Base-by-base conservation (phyloP, 2,888 invertebrate species). In the Cosmorhoe ocellata region DNA sequence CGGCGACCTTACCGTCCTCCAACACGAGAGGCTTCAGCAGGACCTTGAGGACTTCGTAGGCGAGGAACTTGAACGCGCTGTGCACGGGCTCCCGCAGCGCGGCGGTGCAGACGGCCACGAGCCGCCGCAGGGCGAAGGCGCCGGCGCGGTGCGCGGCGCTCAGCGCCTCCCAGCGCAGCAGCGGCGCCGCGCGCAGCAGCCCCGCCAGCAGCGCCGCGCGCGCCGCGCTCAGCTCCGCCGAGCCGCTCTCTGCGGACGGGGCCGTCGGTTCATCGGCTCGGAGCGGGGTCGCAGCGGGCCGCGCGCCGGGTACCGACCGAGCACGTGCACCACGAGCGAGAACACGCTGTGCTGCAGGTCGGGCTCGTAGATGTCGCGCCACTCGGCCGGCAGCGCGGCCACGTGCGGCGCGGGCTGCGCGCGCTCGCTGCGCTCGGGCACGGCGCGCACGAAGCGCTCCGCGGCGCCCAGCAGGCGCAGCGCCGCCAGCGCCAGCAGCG, bases 321-420 rank as follows among this genome's bases (percentile, higher is more conserved):
- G 63, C n/a, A 78, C 56, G 3, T 56, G 43, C 10, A 61, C 7
- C 0, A 66, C 11, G 12, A 92, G 66, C 34, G 86, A 79, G 34
- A 92, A 74, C 10, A 94, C 65, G 56, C 88, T 86, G 40, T 67
- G 66, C 67, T 91, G 91, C 30, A 94, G 82, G 61, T 93, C 93
- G 42, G 92, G 92, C 51, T 92, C 91, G 83, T 97, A 95, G 45
- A 97, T 91, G 76, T 95, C 94, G 40, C 84, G 80, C 97, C 97
- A 97, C 84, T 97, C 97, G 43, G 91, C 88, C 18, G 90, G 70
- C 39, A 93, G 91, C 60, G 77, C 80, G 45, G 70, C 75, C 42
- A 84, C 76, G 61, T 84, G 79, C 30, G 61, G 45, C n/a, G 66
- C 22, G 1, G 83, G 81, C 61, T 56, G 1, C 60, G 65, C 64